Evolutionary conservation across 2,797 vertebrate species (phyloP), one percentile per base, ranked within the genome.

Genomic region (Miichthys miiuy): DNA sequence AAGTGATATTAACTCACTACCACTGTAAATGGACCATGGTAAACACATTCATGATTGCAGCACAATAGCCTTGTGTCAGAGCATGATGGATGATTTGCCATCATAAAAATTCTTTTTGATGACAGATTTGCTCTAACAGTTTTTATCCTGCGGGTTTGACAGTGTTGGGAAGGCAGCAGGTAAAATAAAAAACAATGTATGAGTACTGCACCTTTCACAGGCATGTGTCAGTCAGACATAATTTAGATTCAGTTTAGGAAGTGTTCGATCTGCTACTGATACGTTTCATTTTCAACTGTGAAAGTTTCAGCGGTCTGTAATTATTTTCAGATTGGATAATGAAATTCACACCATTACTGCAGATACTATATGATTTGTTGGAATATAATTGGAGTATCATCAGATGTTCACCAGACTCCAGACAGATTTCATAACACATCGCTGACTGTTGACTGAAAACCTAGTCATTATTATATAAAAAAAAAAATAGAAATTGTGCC

Each of bases 1-100:
- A 80, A 64, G 69, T 80, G 80, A 75, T 74, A 81, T 85, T 56
- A 86, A 66, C 66, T 76, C 56, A 42, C 68, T 20, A 38, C 47
- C 57, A 51, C 66, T 79, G 84, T 70, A 87, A 89, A 90, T 82
- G 83, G 55, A 75, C 77, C 74, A 56, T 44, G 4, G 57, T 81
- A 81, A 88, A 89, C 75, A 87, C 80, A 60, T 62, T 75, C 56
- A 69, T 76, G 75, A 85, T 81, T 75, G 86, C 78, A 21, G 64
- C 74, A 79, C 83, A 81, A 72, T 79, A 70, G 69, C 66, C 54
- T 56, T 54, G 69, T 21, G 3, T 79, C 56, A 47, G 34, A 66
- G 23, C 50, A 38, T 80, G 82, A 88, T 82, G 77, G 80, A 86
- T 77, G 78, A 71, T 68, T 55, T 0, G 9, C 56, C 80, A 83